phyloP scores from a whole-genome alignment of 2,888 invertebrate genomes.

The Acrobasis repandana region DNA sequence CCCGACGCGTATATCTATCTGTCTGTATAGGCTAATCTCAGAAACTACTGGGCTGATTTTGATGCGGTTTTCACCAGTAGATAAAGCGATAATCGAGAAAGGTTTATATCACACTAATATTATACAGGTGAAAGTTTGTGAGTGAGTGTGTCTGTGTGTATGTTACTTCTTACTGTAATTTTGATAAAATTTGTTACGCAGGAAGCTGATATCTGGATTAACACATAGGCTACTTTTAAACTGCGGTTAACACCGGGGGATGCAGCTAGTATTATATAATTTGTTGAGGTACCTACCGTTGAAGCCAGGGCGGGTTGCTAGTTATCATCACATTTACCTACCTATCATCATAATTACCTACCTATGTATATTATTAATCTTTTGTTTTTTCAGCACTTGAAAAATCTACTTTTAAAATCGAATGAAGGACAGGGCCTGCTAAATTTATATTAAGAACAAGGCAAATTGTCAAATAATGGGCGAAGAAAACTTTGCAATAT shows the following conservation, averaged over 20 bases:
- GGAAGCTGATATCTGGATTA: too few species aligned
- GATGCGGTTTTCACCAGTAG: too few species aligned
- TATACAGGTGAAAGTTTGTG: not conserved
- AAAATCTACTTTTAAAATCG: conserved; percentile 21
- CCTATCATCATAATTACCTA: conserved; percentile 11
- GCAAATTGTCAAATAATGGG: conserved; percentile 24
- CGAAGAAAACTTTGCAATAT: conserved; percentile 23
- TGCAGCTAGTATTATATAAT: conserved; percentile 1
- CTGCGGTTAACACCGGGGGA: conserved; percentile 1
- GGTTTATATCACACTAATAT: conserved; percentile 1
- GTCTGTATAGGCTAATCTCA: too few species aligned
- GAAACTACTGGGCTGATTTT: too few species aligned
- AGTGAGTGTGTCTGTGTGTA: conserved; percentile 1
- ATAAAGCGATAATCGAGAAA: too few species aligned
- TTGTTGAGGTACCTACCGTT: conserved; percentile 1
- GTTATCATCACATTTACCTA: conserved; percentile 2
- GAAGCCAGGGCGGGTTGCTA: conserved; percentile 1
- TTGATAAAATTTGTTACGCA: too few species aligned
- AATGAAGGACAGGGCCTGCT: conserved; percentile 24
- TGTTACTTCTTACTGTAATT: not conserved
- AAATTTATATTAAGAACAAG: conserved; percentile 24
- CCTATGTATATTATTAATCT: conserved; percentile 5
- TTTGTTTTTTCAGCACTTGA: conserved; percentile 11
- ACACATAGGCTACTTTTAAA: not conserved
- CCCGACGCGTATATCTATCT: too few species aligned